Base-by-base conservation (phyloP, 1,140 invertebrate genomes). In the Dufourea novaeangliae region DNA sequence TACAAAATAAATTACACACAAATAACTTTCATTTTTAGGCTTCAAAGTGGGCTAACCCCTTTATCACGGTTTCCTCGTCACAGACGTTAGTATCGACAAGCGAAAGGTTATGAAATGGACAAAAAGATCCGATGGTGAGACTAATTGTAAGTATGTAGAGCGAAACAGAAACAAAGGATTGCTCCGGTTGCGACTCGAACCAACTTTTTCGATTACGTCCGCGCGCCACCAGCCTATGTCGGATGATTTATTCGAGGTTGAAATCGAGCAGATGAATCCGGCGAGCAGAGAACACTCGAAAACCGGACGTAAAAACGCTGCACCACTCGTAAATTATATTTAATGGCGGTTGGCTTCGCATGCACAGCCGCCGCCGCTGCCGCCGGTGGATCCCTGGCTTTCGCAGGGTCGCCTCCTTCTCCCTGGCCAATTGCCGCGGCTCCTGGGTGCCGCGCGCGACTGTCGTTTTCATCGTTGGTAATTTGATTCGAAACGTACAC, bases 301-400 rank as follows among this genome's bases (percentile, higher is more conserved):
- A 80, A 56, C 67, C 64, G 74, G 32, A 54, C 79, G 52, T 69
- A 80, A 85, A 84, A 83, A 85, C 64, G 29, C 57, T 39, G 57
- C 46, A 56, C 61, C 57, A 80, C 70, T 86, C 87, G 78, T 84
- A 86, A 88, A 84, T 88, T 87, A 86, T 59, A 76, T 81, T 80
- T 86, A 86, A 86, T 80, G 67, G 74, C 69, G 63, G n/a, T n/a
- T 34, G 46, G 57, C 52, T 61, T 79, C 56, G 84, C 75, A 66
- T 82, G 75, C 72, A 71, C 61, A 61, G 32, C 70, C 61, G 74
- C 73, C 52, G 39, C 34, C n/a, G n/a, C 25, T 12, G 11, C 4
- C 20, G 46, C 17, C 25, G 56, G 44, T 69, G 73, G 75, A 81
- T 75, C 62, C 64, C 64, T 57, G 27, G n/a, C 20, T 50, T 68